Conservation (phyloP, 2,888 invertebrate species). For the Chrysodeixis includens region DNA sequence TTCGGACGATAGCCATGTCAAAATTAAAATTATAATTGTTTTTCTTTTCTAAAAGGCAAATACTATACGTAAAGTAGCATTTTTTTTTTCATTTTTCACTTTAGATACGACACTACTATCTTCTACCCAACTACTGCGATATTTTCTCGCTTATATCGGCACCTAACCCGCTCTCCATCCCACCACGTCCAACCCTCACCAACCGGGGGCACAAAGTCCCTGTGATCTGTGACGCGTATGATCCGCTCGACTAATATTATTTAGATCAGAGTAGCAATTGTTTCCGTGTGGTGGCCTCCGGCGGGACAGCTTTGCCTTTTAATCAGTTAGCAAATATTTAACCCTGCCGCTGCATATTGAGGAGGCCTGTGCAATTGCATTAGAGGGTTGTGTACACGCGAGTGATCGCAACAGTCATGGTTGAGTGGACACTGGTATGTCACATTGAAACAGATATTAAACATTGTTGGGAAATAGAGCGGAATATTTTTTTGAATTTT, state of each 20-base stretch:
- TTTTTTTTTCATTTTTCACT: no score
- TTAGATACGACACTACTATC: no score
- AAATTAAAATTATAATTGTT: no score
- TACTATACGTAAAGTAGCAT: no score
- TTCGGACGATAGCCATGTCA: no score
- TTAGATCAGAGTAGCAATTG: slow-evolving; percentile 78
- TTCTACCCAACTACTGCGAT: no score
- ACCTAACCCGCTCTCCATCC: background rate
- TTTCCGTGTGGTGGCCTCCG: slow-evolving; percentile 76
- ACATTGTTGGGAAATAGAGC: slow-evolving; percentile 29
- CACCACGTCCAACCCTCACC: slow-evolving; percentile 39
- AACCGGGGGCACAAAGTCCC: slow-evolving; percentile 62
- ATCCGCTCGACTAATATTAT: slow-evolving; percentile 84
- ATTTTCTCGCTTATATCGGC: background rate
- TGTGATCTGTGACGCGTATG: slow-evolving; percentile 83
- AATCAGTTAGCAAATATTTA: slow-evolving; percentile 87
- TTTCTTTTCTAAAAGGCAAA: no score
- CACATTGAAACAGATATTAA: slow-evolving; percentile 70
- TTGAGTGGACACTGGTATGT: slow-evolving; percentile 71
- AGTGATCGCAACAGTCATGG: slow-evolving; percentile 70
- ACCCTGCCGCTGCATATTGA: slow-evolving; percentile 80
- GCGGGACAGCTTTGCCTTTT: slow-evolving; percentile 86
- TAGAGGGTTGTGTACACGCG: slow-evolving; percentile 75
- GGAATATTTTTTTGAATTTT: slow-evolving; percentile 32
- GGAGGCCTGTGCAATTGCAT: slow-evolving; percentile 86